Conservation (phyloP, 2,113 vertebrate genomes). For the Paramormyrops kingsleyae region DNA sequence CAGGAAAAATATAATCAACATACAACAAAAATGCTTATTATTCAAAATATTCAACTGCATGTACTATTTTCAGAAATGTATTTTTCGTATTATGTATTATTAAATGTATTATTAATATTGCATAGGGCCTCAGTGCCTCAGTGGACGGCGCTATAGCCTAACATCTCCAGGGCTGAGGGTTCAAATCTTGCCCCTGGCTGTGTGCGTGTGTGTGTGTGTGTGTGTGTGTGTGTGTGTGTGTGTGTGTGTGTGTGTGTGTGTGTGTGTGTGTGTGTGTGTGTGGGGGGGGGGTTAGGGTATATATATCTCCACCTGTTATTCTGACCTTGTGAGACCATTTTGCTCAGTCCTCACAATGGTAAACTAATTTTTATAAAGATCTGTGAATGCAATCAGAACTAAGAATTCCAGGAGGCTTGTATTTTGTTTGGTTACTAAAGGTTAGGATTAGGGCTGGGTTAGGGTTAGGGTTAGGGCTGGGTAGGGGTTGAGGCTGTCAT, state of each 20-base stretch:
- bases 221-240: too few species aligned
- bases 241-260: not conserved
- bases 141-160: not conserved
- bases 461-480: not conserved
- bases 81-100: not conserved
- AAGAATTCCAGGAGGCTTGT: not conserved
- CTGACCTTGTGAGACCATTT: not conserved
- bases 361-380: not conserved
- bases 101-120: conserved; percentile 5
- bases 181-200: not conserved
- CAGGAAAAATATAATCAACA: not conserved
- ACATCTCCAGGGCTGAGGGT: not conserved
- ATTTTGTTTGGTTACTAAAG: too few species aligned
- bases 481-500: not conserved
- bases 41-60: not conserved
- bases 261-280: too few species aligned
- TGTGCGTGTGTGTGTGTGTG: not conserved
- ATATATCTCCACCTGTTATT: not conserved
- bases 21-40: not conserved
- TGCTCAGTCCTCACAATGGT: not conserved
- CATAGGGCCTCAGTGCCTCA: not conserved
- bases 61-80: not conserved
- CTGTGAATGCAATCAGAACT: not conserved
- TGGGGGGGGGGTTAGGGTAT: not conserved
- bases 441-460: not conserved